Evolutionary conservation across 2,113 vertebrate species (phyloP).

Genomic region (Tragelaphus scriptus): DNA sequence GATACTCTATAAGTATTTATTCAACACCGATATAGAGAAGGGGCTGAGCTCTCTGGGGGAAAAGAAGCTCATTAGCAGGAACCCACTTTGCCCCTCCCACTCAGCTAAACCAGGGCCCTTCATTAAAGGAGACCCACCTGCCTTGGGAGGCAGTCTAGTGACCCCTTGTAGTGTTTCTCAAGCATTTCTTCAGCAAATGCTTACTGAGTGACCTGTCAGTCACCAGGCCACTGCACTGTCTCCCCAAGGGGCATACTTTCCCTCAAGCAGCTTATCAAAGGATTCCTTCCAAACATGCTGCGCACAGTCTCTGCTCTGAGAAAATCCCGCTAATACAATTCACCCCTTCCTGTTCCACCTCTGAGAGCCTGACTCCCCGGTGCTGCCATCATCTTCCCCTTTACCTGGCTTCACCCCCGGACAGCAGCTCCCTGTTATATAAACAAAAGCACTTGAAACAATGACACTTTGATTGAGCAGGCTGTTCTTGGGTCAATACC

Average conservation of each 20-base stretch:
- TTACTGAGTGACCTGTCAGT: not conserved
- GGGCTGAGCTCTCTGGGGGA: not conserved
- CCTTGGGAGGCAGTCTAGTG: not conserved
- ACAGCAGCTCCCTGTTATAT: not conserved
- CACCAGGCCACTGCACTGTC: accelerated
- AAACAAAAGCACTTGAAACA: not conserved
- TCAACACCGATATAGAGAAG: not conserved
- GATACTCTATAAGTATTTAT: not conserved
- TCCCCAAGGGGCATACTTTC: accelerated
- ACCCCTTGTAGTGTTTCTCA: not conserved
- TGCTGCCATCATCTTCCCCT: not conserved
- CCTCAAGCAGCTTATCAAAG: not conserved
- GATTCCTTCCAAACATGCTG: not conserved
- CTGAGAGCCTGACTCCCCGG: not conserved
- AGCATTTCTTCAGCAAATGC: not conserved
- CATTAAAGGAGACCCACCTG: not conserved
- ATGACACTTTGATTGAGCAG: not conserved
- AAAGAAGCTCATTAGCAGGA: not conserved
- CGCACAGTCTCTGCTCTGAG: not conserved
- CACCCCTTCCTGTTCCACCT: not conserved
- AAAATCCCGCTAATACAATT: not conserved
- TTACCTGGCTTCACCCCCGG: not conserved
- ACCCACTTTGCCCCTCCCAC: not conserved
- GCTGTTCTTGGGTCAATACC: not conserved
- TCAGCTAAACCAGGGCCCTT: not conserved